Percentiles rank a stretch among this genome's conserved stretches.
Evolutionary conservation across 2,797 vertebrate species (phyloP).

Genomic region (Sciurus carolinensis): DNA sequence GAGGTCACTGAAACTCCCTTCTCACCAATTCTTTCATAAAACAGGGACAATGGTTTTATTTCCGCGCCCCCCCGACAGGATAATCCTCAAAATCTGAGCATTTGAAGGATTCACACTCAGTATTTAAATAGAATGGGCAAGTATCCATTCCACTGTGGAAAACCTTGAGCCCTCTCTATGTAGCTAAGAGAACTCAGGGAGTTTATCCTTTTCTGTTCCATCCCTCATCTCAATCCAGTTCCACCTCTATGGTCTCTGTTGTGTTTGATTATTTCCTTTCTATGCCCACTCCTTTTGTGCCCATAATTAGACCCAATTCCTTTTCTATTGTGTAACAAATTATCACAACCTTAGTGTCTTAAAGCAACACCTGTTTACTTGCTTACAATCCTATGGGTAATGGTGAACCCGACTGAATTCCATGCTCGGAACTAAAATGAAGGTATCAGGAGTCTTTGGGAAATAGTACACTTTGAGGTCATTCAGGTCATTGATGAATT

Average conservation of each 20-base stretch:
- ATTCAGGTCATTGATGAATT: not conserved
- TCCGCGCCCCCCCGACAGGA: not conserved
- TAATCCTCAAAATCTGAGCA: not conserved
- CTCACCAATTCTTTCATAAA: not conserved
- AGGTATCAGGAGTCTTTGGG: not conserved
- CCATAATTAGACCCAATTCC: not conserved
- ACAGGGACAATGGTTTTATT: not conserved
- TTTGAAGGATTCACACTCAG: not conserved
- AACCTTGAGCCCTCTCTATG: not conserved
- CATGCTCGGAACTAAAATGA: not conserved
- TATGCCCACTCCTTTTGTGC: not conserved
- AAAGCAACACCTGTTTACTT: not conserved
- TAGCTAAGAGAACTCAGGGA: not conserved
- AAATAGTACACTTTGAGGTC: not conserved
- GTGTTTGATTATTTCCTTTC: not conserved
- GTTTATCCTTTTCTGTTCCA: not conserved
- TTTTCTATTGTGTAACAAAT: not conserved
- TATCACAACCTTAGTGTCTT: not conserved
- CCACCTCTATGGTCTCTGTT: not conserved
- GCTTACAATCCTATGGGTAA: not conserved
- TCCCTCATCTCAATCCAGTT: not conserved
- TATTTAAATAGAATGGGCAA: not conserved
- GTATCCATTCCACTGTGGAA: not conserved
- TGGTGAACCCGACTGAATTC: not conserved
- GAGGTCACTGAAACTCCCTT: not conserved